Percentiles rank a stretch among this genome's conserved stretches.
Evolutionary conservation across 2,888 invertebrate genomes (phyloP).

Genomic region (Phorcus lineatus): DNA sequence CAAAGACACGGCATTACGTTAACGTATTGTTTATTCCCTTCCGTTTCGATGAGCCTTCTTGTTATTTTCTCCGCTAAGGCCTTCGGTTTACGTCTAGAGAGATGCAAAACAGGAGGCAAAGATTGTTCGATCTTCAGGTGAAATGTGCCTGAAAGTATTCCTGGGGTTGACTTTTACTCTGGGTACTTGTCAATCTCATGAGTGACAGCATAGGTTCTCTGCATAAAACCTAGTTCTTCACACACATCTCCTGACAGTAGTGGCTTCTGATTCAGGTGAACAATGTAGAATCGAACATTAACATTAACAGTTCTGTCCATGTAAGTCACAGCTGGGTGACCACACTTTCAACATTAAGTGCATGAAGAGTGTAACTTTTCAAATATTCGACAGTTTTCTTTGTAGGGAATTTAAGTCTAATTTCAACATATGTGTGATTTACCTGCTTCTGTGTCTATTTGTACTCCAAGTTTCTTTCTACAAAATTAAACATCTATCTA

Average conservation of each 20-base stretch:
- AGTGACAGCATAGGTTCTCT: too few species aligned
- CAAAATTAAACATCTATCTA: neutral
- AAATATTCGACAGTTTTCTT: too few species aligned
- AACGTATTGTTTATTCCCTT: neutral
- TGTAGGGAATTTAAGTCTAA: too few species aligned
- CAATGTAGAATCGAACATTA: neutral
- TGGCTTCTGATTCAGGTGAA: neutral
- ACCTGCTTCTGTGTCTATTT: neutral
- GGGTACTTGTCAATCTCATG: too few species aligned
- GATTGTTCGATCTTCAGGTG: neutral
- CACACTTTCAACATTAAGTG: too few species aligned
- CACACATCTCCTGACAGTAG: neutral
- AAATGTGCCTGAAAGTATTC: neutral
- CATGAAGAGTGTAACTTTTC: too few species aligned
- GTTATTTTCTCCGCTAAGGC: neutral
- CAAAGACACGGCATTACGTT: too few species aligned
- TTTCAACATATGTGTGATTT: too few species aligned
- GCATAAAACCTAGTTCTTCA: too few species aligned
- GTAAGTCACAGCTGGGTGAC: neutral
- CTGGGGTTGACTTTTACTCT: neutral
- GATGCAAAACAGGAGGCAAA: neutral
- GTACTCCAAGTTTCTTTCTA: neutral
- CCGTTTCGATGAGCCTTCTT: neutral
- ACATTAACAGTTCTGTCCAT: neutral
- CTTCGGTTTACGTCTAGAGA: neutral